Percentiles rank a stretch among this genome's conserved stretches.
Conservation (phyloP, 2,113 vertebrate genomes). For the Bufo gargarizans region DNA sequence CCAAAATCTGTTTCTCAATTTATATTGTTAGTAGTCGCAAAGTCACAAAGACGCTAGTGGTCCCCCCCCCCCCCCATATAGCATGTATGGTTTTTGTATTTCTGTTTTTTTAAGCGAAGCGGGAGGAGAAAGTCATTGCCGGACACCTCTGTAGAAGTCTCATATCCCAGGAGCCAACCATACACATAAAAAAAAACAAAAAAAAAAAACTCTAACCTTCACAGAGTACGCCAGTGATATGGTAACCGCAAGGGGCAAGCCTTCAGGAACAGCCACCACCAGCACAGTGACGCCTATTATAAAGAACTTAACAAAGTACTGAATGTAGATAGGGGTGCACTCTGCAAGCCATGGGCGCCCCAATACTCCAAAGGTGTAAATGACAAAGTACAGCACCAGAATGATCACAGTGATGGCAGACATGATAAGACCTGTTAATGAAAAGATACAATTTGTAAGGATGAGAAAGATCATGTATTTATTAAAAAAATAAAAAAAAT, state of each 20-base stretch:
- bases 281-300: slow-evolving; percentile 96
- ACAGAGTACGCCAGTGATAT: slow-evolving; percentile 97
- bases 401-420: slow-evolving; percentile 92
- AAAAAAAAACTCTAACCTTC: slow-evolving; percentile 77
- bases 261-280: slow-evolving; percentile 95
- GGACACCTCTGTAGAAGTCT: too few relatives aligned
- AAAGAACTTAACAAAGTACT: slow-evolving; percentile 98
- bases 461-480: background rate
- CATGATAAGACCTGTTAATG: slow-evolving; percentile 88
- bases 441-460: background rate
- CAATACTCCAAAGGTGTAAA: slow-evolving; percentile 87
- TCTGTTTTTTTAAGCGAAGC: too few relatives aligned
- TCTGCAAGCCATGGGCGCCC: slow-evolving; percentile 79
- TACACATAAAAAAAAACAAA: background rate
- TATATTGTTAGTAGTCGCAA: too few relatives aligned
- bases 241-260: slow-evolving; percentile 92
- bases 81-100: too few relatives aligned
- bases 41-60: too few relatives aligned
- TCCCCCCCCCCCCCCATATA: too few relatives aligned
- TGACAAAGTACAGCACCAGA: slow-evolving; percentile 92
- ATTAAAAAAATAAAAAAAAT: too few relatives aligned
- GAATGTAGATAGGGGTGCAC: slow-evolving; percentile 94
- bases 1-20: too few relatives aligned
- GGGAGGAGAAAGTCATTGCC: too few relatives aligned
- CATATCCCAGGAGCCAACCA: too few relatives aligned